Evolutionary conservation across 1,140 invertebrate species (phyloP), one percentile per base, ranked within the genome.

Genomic region (Meloidogyne hapla): DNA sequence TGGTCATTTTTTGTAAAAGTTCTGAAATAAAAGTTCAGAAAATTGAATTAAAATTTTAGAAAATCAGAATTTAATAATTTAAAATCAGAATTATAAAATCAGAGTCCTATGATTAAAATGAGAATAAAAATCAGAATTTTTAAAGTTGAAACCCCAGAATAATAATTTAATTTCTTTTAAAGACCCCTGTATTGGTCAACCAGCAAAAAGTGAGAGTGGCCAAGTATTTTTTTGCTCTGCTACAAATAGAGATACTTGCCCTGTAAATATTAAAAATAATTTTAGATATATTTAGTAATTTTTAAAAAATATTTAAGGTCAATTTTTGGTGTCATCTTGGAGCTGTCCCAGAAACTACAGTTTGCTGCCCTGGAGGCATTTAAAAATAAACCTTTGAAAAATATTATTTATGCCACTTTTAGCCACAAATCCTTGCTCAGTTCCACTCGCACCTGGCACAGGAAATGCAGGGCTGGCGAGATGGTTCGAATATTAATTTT

Each of bases 281-380:
- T 48, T n/a, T n/a, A n/a, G n/a, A n/a, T n/a, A n/a, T 48, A 15
- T 48, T 15, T 4, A 48, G 13, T 18, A 18, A 48, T 5, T 15
- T 15, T 15, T 18, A 56, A 56, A 21, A 56, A 42, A 42, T 42
- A 42, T 42, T 56, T 56, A n/a, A 56, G 48, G 48, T 56, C 18
- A 86, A 86, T 64, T 86, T 86, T 77, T 86, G 85, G 85, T 86
- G 85, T 76, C 85, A 86, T 76, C 68, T 86, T 10, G 85, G 85
- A 13, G 85, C 86, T 9, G 85, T 79, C 45, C 85, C 85, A 23
- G 86, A 86, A 77, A 87, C 85, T 3, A 86, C 85, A 6, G 84
- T 86, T 13, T 86, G 85, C 62, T 86, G 85, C 66, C 85, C 85
- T 23, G 85, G 85, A 70, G 83, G 83, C 84, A 71, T 69, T 25